phyloP scores from a whole-genome alignment of 92 coral and sea anemone genomes.

The Bergia sp. region DNA sequence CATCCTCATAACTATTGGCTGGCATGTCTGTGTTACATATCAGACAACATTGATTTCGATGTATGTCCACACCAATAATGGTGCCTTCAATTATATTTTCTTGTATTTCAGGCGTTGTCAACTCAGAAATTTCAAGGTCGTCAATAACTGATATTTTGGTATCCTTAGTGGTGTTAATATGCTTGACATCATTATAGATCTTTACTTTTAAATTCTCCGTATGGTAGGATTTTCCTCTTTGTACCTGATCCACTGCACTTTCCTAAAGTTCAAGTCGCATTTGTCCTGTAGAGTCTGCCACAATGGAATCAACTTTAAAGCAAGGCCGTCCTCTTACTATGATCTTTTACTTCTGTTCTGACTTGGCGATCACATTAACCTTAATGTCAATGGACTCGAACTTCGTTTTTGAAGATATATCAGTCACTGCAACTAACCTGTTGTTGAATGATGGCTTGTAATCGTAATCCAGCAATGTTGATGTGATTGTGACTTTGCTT shows the following conservation, averaged over 20 bases:
- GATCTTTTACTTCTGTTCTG: slow-evolving; percentile 38
- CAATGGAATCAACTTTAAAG: slow-evolving; percentile 46
- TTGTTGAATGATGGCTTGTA: slow-evolving; percentile 1
- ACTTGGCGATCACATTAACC: slow-evolving; percentile 37
- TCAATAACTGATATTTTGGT: slow-evolving; percentile 25
- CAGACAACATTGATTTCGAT: slow-evolving; percentile 26
- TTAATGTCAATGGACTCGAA: slow-evolving; percentile 28
- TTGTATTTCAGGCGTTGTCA: slow-evolving; percentile 24
- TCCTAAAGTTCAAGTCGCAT: slow-evolving; percentile 52
- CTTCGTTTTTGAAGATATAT: slow-evolving; percentile 30
- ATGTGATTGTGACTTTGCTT: slow-evolving; percentile 23
- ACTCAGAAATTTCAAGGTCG: slow-evolving; percentile 48
- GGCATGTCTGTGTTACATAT: slow-evolving; percentile 17
- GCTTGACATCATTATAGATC: slow-evolving; percentile 42
- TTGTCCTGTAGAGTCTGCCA: slow-evolving; percentile 50
- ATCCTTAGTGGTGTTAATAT: slow-evolving; percentile 10
- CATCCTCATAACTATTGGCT: no score
- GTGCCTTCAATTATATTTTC: slow-evolving; percentile 38
- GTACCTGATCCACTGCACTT: slow-evolving; percentile 39
- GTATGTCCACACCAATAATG: slow-evolving; percentile 49
- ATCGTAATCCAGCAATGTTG: slow-evolving; percentile 32
- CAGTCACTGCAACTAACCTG: slow-evolving; percentile 11
- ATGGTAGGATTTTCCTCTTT: slow-evolving; percentile 39
- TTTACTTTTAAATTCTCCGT: slow-evolving; percentile 38
- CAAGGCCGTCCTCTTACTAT: slow-evolving; percentile 36